Evolutionary conservation across 2,797 vertebrate genomes (phyloP).

Genomic region (Periparus ater): DNA sequence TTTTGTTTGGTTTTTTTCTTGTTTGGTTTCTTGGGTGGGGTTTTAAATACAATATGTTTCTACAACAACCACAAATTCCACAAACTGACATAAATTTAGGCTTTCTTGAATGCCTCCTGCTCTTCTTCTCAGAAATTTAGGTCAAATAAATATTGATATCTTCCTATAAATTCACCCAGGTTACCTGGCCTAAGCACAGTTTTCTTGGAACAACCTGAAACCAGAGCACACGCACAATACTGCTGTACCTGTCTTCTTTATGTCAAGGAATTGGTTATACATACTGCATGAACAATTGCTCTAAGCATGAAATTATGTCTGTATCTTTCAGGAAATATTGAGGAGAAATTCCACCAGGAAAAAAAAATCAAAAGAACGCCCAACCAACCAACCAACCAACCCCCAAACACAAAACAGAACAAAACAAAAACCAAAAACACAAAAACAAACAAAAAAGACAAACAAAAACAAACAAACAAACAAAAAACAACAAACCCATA

Average conservation of each 20-base stretch:
- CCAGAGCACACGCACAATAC: background rate
- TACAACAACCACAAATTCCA: background rate
- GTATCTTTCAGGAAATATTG: background rate
- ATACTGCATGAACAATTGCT: background rate
- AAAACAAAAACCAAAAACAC: background rate
- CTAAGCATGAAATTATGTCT: background rate
- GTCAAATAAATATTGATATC: background rate
- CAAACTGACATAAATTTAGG: background rate
- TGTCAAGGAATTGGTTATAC: background rate
- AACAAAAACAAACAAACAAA: background rate
- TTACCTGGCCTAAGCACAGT: background rate
- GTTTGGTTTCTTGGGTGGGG: background rate
- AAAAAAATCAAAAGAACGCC: too few relatives aligned
- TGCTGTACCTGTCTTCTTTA: background rate
- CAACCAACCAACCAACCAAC: background rate
- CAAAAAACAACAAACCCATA: accelerated
- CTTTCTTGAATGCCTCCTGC: background rate
- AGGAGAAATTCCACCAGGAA: background rate
- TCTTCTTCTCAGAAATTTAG: background rate
- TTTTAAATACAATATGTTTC: background rate
- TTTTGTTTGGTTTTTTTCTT: background rate
- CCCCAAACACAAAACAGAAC: too few relatives aligned
- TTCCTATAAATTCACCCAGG: background rate
- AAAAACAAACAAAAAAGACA: background rate
- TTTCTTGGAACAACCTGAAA: background rate